Conservation (phyloP, 2,888 invertebrate genomes). For the Watsonalla cultraria region DNA sequence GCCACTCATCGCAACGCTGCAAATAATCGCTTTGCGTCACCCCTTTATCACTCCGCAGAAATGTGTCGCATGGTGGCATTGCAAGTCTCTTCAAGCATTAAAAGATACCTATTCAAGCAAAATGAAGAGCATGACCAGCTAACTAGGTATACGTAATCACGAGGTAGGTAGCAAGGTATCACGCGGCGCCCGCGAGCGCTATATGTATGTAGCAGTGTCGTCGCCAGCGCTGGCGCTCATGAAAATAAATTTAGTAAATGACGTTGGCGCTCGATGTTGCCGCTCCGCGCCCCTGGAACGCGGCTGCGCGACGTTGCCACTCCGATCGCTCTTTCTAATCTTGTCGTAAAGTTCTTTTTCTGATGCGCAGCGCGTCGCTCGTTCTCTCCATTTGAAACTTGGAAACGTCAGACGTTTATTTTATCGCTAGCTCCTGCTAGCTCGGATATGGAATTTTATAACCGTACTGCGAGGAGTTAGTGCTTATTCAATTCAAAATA, state of each 20-base stretch:
- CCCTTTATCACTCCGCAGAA: constrained; percentile 68
- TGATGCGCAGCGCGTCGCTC: constrained; percentile 75
- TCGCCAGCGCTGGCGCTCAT: constrained; percentile 75
- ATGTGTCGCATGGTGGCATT: constrained; percentile 49
- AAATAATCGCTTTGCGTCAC: constrained; percentile 77
- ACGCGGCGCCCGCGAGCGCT: constrained; percentile 49
- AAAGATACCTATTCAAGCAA: constrained; percentile 32
- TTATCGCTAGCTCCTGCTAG: constrained; percentile 70
- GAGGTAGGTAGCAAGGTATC: constrained; percentile 46
- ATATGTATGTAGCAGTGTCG: constrained; percentile 57
- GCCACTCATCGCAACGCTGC: constrained; percentile 73
- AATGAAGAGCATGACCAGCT: constrained; percentile 39
- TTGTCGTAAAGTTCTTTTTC: constrained; percentile 79
- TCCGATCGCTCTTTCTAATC: constrained; percentile 77
- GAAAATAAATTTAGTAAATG: constrained; percentile 79
- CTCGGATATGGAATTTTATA: constrained; percentile 70
- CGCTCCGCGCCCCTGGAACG: constrained; percentile 69
- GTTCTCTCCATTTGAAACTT: constrained; percentile 73
- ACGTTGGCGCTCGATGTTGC: constrained; percentile 73
- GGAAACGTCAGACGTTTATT: constrained; percentile 74
- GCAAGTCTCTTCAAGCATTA: constrained; percentile 34
- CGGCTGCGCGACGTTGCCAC: constrained; percentile 74
- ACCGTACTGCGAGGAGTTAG: constrained; percentile 53
- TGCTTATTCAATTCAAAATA: constrained; percentile 67
- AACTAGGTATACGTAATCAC: constrained; percentile 37